These are phyloP conservation scores for Rhyacophila brunnea DNA, from an alignment of 1,140 invertebrate genomes.

Conservation along the genomic window DNA sequence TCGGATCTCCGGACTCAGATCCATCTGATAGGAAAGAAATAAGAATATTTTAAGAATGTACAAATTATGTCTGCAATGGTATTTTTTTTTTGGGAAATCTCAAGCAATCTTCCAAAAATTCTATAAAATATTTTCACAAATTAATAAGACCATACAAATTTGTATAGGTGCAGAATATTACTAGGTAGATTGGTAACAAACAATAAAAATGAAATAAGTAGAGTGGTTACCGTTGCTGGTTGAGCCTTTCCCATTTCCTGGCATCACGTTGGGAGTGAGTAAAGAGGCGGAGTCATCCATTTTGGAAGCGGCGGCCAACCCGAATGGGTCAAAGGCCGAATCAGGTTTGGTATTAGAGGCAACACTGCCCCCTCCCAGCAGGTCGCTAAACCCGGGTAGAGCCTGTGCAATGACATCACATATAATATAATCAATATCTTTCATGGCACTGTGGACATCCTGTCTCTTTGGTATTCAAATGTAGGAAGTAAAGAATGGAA, in stretches of 20 bases:
- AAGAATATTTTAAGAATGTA: constrained; percentile 6
- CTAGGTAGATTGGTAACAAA: no score
- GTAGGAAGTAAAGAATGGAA: no score
- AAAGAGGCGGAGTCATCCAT: constrained; percentile 20
- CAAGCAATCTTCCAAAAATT: no score
- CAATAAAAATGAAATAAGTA: not conserved
- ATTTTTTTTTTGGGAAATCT: no score
- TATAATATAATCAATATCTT: no score
- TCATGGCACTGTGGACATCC: no score
- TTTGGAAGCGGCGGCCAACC: constrained; percentile 22
- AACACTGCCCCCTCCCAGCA: constrained; percentile 7
- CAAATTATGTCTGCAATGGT: no score
- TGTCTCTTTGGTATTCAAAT: no score
- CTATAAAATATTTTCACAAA: no score
- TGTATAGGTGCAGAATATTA: no score
- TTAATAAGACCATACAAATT: no score
- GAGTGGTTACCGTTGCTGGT: constrained; percentile 15
- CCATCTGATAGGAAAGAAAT: constrained; percentile 17
- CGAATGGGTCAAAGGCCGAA: constrained; percentile 31
- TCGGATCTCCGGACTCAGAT: not conserved
- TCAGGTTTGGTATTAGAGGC: not conserved
- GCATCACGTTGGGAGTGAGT: constrained; percentile 32
- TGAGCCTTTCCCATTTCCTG: constrained; percentile 8
- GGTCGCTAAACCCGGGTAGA: constrained; percentile 18
- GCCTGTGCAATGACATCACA: no score